These are phyloP conservation scores for Cassiopea andromeda DNA, from an alignment of 30 jellyfish, hydroid and myxozoan genomes.

Conservation along the genomic window DNA sequence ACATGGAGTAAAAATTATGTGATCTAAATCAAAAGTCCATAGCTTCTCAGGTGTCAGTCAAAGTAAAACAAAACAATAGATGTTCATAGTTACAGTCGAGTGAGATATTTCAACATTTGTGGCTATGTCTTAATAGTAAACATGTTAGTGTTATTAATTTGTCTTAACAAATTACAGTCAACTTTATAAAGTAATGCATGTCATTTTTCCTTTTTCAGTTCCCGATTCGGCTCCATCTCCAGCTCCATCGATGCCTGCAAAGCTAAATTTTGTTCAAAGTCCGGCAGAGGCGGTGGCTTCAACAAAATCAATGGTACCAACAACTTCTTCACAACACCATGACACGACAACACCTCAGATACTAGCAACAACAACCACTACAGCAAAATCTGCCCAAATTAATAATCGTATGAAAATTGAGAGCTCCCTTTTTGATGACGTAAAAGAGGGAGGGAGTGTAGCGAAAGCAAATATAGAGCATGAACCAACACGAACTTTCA, in stretches of 20 bases:
- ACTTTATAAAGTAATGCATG: too few relatives aligned
- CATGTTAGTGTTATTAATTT: too few relatives aligned
- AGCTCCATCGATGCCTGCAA: background rate
- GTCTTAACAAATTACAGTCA: too few relatives aligned
- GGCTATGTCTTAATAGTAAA: too few relatives aligned
- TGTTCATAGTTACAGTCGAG: too few relatives aligned
- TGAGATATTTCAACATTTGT: too few relatives aligned
- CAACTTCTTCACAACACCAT: slow-evolving; percentile 7
- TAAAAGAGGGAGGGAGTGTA: slow-evolving; percentile 6
- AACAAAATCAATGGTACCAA: slow-evolving; percentile 29
- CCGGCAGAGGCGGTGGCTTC: background rate
- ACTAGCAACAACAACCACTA: background rate
- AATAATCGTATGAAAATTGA: slow-evolving; percentile 37
- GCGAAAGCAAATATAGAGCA: slow-evolving; percentile 56
- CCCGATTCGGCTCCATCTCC: slow-evolving; percentile 23
- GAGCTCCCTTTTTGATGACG: slow-evolving; percentile 34
- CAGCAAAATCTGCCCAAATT: background rate
- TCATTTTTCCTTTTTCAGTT: too few relatives aligned
- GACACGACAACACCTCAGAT: slow-evolving; percentile 3
- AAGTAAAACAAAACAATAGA: too few relatives aligned
- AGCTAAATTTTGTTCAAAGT: too few relatives aligned
- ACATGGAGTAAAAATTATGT: too few relatives aligned
- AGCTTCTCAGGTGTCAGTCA: too few relatives aligned
- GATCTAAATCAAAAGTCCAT: too few relatives aligned
- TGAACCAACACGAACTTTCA: slow-evolving; percentile 39